A percentile compares a stretch with the other conserved stretches of the same genome.
Evolutionary conservation across 2,113 vertebrate species (phyloP).

Genomic region (Myxocyprinus asiaticus): DNA sequence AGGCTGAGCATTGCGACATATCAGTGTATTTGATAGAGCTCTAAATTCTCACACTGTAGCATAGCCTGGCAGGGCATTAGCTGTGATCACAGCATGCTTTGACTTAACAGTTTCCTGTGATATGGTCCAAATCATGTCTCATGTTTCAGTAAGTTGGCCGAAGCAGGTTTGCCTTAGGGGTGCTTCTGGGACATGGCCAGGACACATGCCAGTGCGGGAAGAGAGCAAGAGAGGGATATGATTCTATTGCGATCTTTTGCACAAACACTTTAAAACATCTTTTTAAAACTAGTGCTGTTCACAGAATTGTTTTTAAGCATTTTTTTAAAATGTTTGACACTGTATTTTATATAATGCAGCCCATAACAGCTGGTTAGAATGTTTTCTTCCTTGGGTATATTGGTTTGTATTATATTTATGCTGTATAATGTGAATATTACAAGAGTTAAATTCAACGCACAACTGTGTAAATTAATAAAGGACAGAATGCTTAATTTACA

Average conservation of each 20-base stretch:
- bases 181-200: no score
- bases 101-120: constrained; percentile 16
- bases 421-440: constrained; percentile 58
- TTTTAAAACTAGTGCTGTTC: constrained; percentile 77
- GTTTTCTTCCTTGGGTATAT: constrained; percentile 77
- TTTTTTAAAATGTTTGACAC: constrained; percentile 79
- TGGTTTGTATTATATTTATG: constrained; percentile 56
- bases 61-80: neutral
- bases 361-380: constrained; percentile 84
- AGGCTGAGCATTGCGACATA: neutral
- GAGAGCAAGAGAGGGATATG: constrained; percentile 8
- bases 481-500: constrained; percentile 47
- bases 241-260: constrained; percentile 74
- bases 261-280: constrained; percentile 71
- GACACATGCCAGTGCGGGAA: neutral
- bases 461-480: constrained; percentile 56
- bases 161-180: neutral
- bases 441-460: neutral
- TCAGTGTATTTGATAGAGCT: constrained; percentile 3
- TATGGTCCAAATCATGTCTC: constrained; percentile 1
- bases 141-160: neutral
- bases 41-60: constrained; percentile 6
- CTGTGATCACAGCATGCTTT: neutral
- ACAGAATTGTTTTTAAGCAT: constrained; percentile 76
- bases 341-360: constrained; percentile 86